A percentile compares a stretch with the other conserved stretches of the same genome.
These are phyloP conservation scores for Pseudomugil gertrudae DNA, from an alignment of 2,797 vertebrate species.

Conservation along the genomic window DNA sequence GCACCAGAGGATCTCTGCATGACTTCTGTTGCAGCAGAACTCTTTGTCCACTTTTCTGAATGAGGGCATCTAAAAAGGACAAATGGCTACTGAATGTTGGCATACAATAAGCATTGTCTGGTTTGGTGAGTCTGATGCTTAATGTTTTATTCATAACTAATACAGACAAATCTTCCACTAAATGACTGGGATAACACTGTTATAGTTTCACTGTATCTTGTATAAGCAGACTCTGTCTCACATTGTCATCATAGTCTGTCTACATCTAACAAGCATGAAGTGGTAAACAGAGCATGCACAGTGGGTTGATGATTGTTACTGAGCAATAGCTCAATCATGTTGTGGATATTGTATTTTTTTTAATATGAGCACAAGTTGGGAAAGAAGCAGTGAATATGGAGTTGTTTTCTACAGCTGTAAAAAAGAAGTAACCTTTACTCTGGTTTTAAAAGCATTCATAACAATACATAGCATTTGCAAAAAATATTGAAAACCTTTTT, in stretches of 20 bases:
- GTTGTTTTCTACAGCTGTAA: background rate
- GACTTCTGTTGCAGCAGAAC: slow-evolving; percentile 43
- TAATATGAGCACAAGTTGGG: too few relatives aligned
- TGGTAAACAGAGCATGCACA: background rate
- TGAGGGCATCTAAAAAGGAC: slow-evolving; percentile 29
- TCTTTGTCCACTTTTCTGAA: slow-evolving; percentile 38
- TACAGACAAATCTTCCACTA: too few relatives aligned
- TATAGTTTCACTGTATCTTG: background rate
- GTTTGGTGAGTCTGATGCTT: too few relatives aligned
- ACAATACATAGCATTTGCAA: background rate
- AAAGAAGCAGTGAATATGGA: too few relatives aligned
- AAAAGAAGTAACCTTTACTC: background rate
- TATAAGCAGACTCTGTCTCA: background rate
- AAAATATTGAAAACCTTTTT: background rate
- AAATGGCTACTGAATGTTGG: slow-evolving; percentile 9
- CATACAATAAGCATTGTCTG: too few relatives aligned
- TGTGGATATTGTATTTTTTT: too few relatives aligned
- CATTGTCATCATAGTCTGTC: background rate
- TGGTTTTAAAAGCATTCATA: background rate
- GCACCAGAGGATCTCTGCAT: slow-evolving; percentile 50
- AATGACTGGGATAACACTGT: background rate
- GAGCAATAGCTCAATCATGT: background rate
- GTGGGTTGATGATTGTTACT: background rate
- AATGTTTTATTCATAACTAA: too few relatives aligned
- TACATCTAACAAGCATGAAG: background rate